phyloP scores from a whole-genome alignment of 2,113 vertebrate genomes.

The Rhinichthys klamathensis region DNA sequence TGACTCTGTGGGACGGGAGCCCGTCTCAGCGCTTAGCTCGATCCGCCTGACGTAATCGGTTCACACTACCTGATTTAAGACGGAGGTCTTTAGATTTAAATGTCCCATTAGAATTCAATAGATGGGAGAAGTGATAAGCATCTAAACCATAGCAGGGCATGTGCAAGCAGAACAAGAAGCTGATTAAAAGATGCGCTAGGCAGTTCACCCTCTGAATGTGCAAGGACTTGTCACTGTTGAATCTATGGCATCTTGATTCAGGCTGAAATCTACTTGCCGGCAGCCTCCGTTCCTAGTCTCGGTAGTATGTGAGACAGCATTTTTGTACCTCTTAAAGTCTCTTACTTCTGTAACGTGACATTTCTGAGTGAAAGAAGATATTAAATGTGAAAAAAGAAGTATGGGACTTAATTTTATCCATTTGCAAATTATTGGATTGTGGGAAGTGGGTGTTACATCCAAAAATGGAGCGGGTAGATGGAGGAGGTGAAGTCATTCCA shows the following conservation, averaged over 20 bases:
- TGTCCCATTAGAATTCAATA: constrained; percentile 59
- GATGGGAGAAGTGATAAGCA: constrained; percentile 55
- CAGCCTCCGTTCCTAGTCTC: background rate
- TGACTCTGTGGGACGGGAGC: constrained; percentile 26
- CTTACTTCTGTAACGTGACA: constrained; percentile 1
- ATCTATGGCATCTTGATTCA: constrained; percentile 66
- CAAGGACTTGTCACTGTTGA: constrained; percentile 66
- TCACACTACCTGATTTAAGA: constrained; percentile 47
- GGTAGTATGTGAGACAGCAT: background rate
- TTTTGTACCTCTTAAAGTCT: background rate
- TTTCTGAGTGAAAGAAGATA: background rate
- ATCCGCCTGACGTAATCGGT: constrained; percentile 52
- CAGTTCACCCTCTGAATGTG: constrained; percentile 50
- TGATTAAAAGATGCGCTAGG: constrained; percentile 58
- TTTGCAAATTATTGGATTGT: background rate
- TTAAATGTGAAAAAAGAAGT: background rate
- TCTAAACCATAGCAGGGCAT: constrained; percentile 74
- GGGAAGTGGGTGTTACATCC: background rate
- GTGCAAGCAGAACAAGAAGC: constrained; percentile 69
- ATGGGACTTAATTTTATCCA: background rate
- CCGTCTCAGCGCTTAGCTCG: constrained; percentile 28
- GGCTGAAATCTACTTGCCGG: constrained; percentile 41
- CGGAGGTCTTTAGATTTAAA: constrained; percentile 55
- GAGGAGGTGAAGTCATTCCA: background rate
- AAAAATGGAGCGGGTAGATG: background rate